These are phyloP conservation scores for Neodon shergylaensis DNA, from an alignment of 2,113 vertebrate genomes.

Conservation along the genomic window DNA sequence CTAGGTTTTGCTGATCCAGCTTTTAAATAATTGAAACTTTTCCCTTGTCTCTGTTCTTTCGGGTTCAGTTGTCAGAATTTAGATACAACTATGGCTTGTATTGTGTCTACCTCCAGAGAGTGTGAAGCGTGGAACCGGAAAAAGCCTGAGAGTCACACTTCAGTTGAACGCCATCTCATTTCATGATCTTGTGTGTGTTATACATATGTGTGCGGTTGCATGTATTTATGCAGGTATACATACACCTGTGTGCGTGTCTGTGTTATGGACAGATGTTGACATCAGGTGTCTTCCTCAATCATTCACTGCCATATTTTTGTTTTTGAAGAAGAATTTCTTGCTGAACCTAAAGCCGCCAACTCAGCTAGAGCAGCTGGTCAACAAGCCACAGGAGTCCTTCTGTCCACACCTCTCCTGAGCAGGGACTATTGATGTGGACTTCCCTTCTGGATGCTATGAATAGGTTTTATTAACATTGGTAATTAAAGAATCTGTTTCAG, in stretches of 20 bases:
- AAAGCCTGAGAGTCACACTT: not conserved
- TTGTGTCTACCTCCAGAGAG: constrained; percentile 15
- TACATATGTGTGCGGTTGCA: not conserved
- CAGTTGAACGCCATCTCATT: not conserved
- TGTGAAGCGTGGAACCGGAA: not conserved
- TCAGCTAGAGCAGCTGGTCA: not conserved
- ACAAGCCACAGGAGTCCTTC: not conserved
- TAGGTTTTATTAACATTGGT: too few relatives aligned
- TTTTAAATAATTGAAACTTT: constrained; percentile 56
- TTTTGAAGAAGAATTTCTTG: not conserved
- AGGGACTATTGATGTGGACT: not conserved
- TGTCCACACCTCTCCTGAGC: not conserved
- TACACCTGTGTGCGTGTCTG: not conserved
- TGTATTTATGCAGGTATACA: not conserved
- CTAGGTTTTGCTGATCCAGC: constrained; percentile 37
- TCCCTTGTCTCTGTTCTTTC: constrained; percentile 5
- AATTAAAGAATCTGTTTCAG: too few relatives aligned
- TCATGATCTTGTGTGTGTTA: not conserved
- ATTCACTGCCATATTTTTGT: not conserved
- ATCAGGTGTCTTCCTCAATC: not conserved
- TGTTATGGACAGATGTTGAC: not conserved
- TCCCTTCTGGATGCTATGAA: too few relatives aligned
- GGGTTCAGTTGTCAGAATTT: constrained; percentile 40
- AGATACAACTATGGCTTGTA: not conserved
- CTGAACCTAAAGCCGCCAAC: not conserved